Percentiles rank a stretch among this genome's conserved stretches.
These are phyloP conservation scores for Uropsilus gracilis DNA, from an alignment of 2,113 vertebrate species.

Conservation along the genomic window DNA sequence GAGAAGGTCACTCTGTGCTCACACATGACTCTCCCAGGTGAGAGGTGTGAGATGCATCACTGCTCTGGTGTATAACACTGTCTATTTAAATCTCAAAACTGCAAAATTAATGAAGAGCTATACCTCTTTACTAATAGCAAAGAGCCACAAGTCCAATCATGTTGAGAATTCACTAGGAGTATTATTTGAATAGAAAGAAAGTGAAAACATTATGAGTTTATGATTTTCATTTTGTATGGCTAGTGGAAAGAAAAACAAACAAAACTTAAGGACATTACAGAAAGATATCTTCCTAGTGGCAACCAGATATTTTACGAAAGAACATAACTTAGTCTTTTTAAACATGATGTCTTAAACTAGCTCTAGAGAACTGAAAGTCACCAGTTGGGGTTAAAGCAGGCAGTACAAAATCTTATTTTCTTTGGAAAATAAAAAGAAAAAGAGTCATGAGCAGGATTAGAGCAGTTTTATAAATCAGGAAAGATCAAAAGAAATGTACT, in stretches of 20 bases:
- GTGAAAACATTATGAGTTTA: not conserved
- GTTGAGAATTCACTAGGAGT: not conserved
- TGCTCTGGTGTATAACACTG: not conserved
- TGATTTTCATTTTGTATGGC: not conserved
- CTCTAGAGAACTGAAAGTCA: not conserved
- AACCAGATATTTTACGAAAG: conserved; percentile 30
- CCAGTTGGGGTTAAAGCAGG: not conserved
- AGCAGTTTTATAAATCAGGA: conserved; percentile 14
- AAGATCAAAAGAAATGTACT: conserved; percentile 3
- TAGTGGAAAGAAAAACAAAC: not conserved
- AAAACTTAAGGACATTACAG: not conserved
- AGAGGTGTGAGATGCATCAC: not conserved
- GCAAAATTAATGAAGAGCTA: conserved; percentile 40
- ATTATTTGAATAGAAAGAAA: not conserved
- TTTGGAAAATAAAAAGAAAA: not conserved
- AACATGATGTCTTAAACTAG: conserved; percentile 28
- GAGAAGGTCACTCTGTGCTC: not conserved
- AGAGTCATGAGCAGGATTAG: not conserved
- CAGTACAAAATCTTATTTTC: not conserved
- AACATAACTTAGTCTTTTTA: conserved; percentile 14
- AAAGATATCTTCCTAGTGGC: not conserved
- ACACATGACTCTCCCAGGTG: not conserved
- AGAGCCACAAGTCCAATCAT: not conserved
- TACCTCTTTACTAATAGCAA: conserved; percentile 25
- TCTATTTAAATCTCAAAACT: conserved; percentile 1